Evolutionary conservation across 2,797 vertebrate genomes (phyloP).

Genomic region (Myotis findleyi): DNA sequence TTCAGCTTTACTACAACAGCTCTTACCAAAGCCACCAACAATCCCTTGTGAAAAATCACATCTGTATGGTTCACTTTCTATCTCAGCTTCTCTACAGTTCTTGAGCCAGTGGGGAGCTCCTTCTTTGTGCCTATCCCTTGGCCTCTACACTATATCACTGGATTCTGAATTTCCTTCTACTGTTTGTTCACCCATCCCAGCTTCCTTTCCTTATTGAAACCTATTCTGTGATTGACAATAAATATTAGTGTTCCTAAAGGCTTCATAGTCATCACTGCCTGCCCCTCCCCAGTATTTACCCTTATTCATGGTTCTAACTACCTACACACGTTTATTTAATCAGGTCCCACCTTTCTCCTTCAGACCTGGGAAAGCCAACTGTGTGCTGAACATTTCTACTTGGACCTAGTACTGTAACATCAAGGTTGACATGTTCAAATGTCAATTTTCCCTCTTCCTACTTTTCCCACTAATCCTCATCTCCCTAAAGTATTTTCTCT

Average conservation of each 20-base stretch:
- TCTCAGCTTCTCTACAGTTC: neutral
- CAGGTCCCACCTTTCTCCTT: neutral
- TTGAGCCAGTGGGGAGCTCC: neutral
- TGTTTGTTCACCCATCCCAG: neutral
- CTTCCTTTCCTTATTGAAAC: slow-evolving; percentile 25
- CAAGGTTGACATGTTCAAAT: neutral
- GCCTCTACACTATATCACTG: neutral
- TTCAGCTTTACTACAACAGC: neutral
- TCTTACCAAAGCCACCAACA: neutral
- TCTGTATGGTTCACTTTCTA: neutral
- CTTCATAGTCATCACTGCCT: neutral
- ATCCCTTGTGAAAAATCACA: neutral
- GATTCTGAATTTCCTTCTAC: slow-evolving; percentile 16
- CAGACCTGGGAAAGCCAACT: neutral
- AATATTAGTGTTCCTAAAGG: neutral
- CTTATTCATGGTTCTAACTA: neutral
- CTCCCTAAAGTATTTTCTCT: neutral
- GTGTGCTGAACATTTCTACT: neutral
- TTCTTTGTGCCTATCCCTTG: neutral
- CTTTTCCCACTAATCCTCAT: neutral
- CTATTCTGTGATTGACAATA: neutral
- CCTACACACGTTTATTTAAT: neutral
- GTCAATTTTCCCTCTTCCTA: neutral
- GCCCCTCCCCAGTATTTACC: neutral
- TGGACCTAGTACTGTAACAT: neutral